Evolutionary conservation across 1,140 invertebrate species (phyloP).

Genomic region (Neodiprion fabricii): DNA sequence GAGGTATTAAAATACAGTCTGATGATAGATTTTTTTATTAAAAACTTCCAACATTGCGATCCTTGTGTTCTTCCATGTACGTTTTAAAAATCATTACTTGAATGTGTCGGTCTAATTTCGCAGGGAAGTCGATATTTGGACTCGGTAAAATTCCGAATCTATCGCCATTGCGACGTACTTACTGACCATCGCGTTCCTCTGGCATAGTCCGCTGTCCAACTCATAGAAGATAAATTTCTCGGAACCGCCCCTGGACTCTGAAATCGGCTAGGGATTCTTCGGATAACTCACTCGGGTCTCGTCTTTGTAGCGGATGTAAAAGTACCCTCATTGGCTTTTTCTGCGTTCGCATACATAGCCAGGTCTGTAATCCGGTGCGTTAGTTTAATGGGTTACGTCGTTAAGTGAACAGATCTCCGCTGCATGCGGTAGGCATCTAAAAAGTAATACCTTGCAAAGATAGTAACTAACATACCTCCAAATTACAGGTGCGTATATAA

Average conservation of each 20-base stretch:
- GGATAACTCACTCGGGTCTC: neutral
- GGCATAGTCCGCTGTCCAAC: neutral
- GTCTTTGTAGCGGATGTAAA: neutral
- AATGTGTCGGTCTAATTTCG: neutral
- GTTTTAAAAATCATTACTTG: too few species aligned
- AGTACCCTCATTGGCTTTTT: neutral
- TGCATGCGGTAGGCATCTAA: neutral
- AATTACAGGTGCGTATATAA: neutral
- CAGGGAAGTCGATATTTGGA: neutral
- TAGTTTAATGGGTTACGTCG: constrained; percentile 5
- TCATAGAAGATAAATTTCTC: neutral
- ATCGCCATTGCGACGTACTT: neutral
- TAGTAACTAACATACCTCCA: neutral
- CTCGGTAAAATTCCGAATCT: neutral
- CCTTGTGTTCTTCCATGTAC: too few species aligned
- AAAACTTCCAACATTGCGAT: too few species aligned
- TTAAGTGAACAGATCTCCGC: neutral
- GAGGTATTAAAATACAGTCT: too few species aligned
- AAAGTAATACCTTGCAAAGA: constrained; percentile 4
- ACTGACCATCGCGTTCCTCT: neutral
- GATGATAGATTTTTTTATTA: too few species aligned
- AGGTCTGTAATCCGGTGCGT: neutral
- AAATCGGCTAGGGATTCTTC: neutral
- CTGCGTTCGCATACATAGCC: neutral
- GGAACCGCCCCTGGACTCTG: neutral